Evolutionary conservation across 2,888 invertebrate species (phyloP).

Genomic region (Drosophila meridionalis): DNA sequence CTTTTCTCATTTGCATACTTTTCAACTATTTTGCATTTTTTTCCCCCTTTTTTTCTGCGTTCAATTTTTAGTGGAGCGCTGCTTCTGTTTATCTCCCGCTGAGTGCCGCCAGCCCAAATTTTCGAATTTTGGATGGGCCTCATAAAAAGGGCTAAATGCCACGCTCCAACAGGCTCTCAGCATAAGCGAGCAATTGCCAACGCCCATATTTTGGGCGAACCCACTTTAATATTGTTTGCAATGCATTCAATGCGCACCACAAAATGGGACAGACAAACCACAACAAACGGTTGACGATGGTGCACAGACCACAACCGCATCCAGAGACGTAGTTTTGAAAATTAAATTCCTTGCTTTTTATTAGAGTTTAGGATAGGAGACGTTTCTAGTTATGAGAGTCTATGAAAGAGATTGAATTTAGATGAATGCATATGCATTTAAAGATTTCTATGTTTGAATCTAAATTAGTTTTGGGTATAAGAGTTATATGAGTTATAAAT

Average conservation of each 20-base stretch:
- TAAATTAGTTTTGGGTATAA: too few species aligned
- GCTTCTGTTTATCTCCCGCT: conserved; percentile 53
- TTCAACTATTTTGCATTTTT: conserved; percentile 70
- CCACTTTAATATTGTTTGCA: conserved; percentile 32
- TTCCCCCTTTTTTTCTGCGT: neutral
- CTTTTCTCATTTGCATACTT: conserved; percentile 73
- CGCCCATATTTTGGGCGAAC: neutral
- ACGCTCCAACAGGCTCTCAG: conserved; percentile 29
- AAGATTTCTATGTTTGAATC: neutral
- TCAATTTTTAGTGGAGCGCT: conserved; percentile 21
- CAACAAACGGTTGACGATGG: conserved; percentile 55
- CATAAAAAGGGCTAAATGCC: conserved; percentile 54
- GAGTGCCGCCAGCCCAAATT: conserved; percentile 46
- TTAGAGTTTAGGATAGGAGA: neutral
- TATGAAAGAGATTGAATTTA: neutral
- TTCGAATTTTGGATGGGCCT: conserved; percentile 27
- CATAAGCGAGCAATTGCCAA: conserved; percentile 33
- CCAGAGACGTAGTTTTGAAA: conserved; percentile 20
- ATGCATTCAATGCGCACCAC: conserved; percentile 40
- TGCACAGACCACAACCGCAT: conserved; percentile 28
- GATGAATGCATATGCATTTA: neutral
- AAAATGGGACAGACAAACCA: conserved; percentile 37
- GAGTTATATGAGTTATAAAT: too few species aligned
- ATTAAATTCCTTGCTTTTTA: neutral
- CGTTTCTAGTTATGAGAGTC: neutral